phyloP scores from a whole-genome alignment of 2,113 vertebrate species.

The Dipodomys ordii region DNA sequence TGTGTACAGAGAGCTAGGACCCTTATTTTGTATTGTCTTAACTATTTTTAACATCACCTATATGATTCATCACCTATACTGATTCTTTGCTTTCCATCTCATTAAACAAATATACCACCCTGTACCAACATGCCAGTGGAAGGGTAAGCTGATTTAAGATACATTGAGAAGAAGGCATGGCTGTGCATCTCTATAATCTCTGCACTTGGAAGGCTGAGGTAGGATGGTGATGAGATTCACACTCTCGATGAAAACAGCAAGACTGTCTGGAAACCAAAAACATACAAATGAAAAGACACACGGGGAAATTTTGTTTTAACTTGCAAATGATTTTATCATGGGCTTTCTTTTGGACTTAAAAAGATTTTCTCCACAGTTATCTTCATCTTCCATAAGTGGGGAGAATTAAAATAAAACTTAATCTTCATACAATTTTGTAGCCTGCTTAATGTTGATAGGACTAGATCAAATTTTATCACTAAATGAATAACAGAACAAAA shows the following conservation, averaged over 20 bases:
- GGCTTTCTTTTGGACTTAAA: constrained; percentile 61
- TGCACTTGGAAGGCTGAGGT: no score
- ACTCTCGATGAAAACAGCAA: no score
- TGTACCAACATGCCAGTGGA: constrained; percentile 59
- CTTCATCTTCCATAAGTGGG: constrained; percentile 46
- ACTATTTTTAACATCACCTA: constrained; percentile 21
- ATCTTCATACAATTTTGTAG: not conserved
- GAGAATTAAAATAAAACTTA: constrained; percentile 35
- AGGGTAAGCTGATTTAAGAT: constrained; percentile 53
- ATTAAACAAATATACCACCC: constrained; percentile 43
- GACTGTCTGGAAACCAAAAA: no score
- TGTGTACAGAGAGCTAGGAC: constrained; percentile 47
- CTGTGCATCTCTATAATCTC: no score
- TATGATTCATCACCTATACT: not conserved
- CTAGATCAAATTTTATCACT: constrained; percentile 44
- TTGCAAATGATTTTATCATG: constrained; percentile 67
- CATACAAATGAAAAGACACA: not conserved
- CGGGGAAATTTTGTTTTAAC: constrained; percentile 73
- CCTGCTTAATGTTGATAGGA: constrained; percentile 56
- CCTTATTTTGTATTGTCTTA: constrained; percentile 72
- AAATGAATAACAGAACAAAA: constrained; percentile 61
- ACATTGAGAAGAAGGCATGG: no score
- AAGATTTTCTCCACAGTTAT: constrained; percentile 58
- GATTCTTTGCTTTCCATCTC: constrained; percentile 70
- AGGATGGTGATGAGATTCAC: no score